Conservation (phyloP, 2,888 invertebrate genomes). For the Tachina grossa region DNA sequence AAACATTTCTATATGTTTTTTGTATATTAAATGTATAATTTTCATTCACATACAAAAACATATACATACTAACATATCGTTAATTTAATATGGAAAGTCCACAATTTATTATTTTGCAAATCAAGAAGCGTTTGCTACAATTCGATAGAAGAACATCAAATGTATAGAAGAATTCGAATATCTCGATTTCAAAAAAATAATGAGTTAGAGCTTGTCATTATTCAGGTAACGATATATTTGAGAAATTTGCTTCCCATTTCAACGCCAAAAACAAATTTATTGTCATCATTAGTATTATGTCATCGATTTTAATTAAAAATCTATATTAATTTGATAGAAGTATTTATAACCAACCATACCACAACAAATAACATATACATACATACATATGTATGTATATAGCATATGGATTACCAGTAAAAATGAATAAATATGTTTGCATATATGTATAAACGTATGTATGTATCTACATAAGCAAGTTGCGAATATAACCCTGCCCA, state of each 20-base stretch:
- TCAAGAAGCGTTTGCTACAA: too few relatives aligned
- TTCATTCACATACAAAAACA: background rate
- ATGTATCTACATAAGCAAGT: too few relatives aligned
- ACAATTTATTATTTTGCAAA: too few relatives aligned
- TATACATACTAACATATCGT: background rate
- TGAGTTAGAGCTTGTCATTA: too few relatives aligned
- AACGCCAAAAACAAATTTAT: constrained; percentile 62
- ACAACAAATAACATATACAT: background rate
- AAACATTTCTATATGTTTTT: background rate
- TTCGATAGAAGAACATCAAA: too few relatives aligned
- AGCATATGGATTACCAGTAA: too few relatives aligned
- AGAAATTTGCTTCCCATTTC: constrained; percentile 46
- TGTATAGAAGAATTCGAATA: too few relatives aligned
- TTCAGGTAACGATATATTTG: background rate
- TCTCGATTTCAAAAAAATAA: too few relatives aligned
- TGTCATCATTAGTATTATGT: constrained; percentile 79
- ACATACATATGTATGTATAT: background rate
- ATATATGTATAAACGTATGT: too few relatives aligned
- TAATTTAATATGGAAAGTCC: too few relatives aligned
- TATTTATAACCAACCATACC: constrained; percentile 30
- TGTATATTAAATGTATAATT: background rate
- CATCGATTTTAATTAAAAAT: constrained; percentile 82
- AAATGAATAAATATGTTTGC: background rate
- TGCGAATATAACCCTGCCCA: too few relatives aligned
- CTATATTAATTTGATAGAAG: constrained; percentile 66